Conservation (phyloP, 2,113 vertebrate species). For the Ancistrus triradiatus region DNA sequence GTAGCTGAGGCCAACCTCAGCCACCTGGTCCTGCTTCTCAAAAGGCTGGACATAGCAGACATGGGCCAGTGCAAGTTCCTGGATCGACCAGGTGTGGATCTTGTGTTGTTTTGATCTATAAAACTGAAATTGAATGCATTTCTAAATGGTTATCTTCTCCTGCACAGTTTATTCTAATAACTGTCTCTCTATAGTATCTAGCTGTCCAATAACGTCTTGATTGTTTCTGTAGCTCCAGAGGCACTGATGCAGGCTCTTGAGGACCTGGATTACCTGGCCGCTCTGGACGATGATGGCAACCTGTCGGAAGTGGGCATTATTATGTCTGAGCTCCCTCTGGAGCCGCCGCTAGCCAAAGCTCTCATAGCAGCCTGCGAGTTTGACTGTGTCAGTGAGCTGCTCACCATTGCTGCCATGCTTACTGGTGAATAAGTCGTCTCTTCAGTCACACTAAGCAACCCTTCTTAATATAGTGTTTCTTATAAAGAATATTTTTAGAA, state of each 20-base stretch:
- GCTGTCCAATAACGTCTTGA: too few species aligned
- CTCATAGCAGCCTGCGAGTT: constrained; percentile 83
- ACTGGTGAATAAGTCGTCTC: constrained; percentile 61
- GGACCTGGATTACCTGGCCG: constrained; percentile 84
- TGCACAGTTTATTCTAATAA: too few species aligned
- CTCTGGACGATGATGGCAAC: constrained; percentile 78
- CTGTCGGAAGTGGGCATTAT: constrained; percentile 84
- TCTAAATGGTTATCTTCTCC: too few species aligned
- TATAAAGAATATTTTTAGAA: too few species aligned
- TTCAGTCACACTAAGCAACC: too few species aligned
- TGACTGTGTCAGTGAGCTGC: constrained; percentile 82
- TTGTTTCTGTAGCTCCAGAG: constrained; percentile 76
- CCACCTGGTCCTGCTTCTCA: constrained; percentile 77
- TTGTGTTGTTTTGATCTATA: background rate
- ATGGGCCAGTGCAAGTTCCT: constrained; percentile 84
- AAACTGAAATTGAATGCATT: too few species aligned
- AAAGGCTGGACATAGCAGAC: constrained; percentile 80
- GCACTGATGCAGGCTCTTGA: constrained; percentile 85
- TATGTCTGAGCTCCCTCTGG: constrained; percentile 79
- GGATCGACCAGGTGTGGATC: constrained; percentile 72
- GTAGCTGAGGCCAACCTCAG: constrained; percentile 86
- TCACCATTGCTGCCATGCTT: constrained; percentile 84
- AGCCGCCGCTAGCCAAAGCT: constrained; percentile 80
- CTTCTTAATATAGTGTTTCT: too few species aligned
- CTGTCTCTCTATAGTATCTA: too few species aligned